Base-by-base conservation (phyloP, 2,888 invertebrate species). In the Rhyacophila evoluta region DNA sequence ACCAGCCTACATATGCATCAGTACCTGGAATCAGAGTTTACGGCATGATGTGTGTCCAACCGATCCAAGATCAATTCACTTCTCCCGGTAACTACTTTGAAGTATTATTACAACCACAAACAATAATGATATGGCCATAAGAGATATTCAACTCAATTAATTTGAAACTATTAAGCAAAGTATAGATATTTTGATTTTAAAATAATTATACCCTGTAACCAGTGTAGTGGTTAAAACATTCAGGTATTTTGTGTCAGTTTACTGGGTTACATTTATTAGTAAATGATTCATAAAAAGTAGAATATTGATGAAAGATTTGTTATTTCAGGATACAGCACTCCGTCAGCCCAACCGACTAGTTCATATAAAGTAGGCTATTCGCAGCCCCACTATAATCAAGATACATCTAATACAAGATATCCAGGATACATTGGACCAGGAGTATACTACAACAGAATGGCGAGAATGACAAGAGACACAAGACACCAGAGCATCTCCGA, bases 11-110 rank as follows among this genome's bases (percentile, higher is more conserved):
- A 0, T 97, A 97, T 85, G 97, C 97, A 1, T 95, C 97, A 83
- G 97, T 97, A 8, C 97, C 97, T 1, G 97, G 97, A 1, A 97
- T 97, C 82, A 91, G 97, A 83, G 97, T 97, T 0, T 97, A 96
- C 85, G 97, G 97, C 68, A 97, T 97, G 97, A 95, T 97, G 93
- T 97, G 97, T 85, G 95, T 95, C 0, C 89, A 91, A 80, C 91
- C 91, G 0, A 27, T 15, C 11, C 75, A 77, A 72, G 72, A 37
- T 15, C 84, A 88, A 27, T 84, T 86, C 79, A 87, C 87, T 82
- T 86, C 87, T 82, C 84, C 87, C 78, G 87, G 89, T 88, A 82
- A 75, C 75, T 87, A 87, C 87, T 33, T 33, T 33, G n/a, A n/a
- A n/a, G n/a, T n/a, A n/a, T n/a, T n/a, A n/a, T n/a, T n/a, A n/a